Evolutionary conservation across 2,113 vertebrate genomes (phyloP).

Genomic region (Phalacrocorax carbo): DNA sequence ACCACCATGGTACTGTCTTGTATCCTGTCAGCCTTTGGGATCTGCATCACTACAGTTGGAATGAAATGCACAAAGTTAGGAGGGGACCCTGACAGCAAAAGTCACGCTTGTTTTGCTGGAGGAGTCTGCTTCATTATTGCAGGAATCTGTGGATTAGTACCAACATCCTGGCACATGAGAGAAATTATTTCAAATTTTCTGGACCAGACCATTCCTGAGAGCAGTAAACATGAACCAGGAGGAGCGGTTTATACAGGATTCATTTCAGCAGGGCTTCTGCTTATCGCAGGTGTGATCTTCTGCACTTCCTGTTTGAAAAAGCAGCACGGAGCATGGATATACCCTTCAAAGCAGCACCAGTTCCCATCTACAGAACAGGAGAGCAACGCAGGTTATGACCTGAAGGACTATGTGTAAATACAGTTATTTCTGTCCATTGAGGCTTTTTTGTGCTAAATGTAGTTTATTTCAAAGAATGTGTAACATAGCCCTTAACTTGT

Average conservation of each 20-base stretch:
- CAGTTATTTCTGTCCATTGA: not conserved
- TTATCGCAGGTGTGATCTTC: constrained; percentile 88
- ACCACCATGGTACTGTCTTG: constrained; percentile 94
- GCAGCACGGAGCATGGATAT: constrained; percentile 75
- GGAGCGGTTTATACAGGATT: constrained; percentile 91
- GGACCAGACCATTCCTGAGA: constrained; percentile 86
- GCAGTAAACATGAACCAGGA: constrained; percentile 91
- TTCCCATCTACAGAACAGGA: constrained; percentile 74
- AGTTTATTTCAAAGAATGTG: not conserved
- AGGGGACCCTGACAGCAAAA: constrained; percentile 82
- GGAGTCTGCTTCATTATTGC: constrained; percentile 86
- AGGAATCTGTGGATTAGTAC: constrained; percentile 85
- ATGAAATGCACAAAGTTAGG: constrained; percentile 92
- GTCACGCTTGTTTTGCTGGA: constrained; percentile 82
- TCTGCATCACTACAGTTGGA: constrained; percentile 85
- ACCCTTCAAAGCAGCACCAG: constrained; percentile 74
- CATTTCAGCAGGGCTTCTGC: constrained; percentile 85
- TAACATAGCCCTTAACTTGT: not conserved
- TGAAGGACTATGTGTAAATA: constrained; percentile 93
- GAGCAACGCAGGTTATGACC: constrained; percentile 81
- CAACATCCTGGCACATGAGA: constrained; percentile 91
- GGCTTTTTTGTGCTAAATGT: not conserved
- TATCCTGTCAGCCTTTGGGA: constrained; percentile 84
- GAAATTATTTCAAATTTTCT: constrained; percentile 90
- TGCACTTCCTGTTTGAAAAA: constrained; percentile 85